Evolutionary conservation across 2,888 invertebrate genomes (phyloP).

Genomic region (Sisyra nigra): DNA sequence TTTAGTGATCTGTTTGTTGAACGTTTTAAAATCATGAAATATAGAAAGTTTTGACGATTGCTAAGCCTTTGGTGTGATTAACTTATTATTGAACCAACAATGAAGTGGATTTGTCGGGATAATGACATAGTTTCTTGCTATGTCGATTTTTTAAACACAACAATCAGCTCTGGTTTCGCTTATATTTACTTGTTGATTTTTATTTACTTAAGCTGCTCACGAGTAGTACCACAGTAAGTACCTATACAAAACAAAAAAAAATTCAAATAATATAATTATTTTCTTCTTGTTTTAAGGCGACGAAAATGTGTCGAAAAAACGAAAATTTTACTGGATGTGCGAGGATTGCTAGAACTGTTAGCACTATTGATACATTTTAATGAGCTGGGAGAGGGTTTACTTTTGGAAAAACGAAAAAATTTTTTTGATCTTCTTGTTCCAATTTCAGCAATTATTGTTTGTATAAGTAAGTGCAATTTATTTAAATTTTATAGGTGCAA

Average conservation of each 20-base stretch:
- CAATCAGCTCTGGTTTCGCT: slow-evolving; percentile 3
- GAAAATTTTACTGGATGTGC: background rate
- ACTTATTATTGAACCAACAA: too few relatives aligned
- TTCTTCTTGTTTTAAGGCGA: background rate
- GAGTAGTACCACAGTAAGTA: background rate
- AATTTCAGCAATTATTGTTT: background rate
- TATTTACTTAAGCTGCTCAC: slow-evolving; percentile 5
- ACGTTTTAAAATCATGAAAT: too few relatives aligned
- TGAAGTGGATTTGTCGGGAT: too few relatives aligned
- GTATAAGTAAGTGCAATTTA: too few relatives aligned
- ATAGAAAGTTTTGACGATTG: too few relatives aligned
- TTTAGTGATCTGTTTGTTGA: too few relatives aligned
- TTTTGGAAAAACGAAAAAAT: too few relatives aligned
- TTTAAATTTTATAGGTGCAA: too few relatives aligned
- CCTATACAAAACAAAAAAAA: background rate
- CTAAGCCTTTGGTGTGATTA: too few relatives aligned
- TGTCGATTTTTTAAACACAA: slow-evolving; percentile 1
- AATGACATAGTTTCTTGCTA: background rate
- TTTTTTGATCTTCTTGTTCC: background rate
- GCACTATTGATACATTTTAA: too few relatives aligned
- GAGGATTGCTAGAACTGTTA: too few relatives aligned
- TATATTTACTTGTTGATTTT: slow-evolving; percentile 3
- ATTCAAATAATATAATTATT: background rate
- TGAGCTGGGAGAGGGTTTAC: too few relatives aligned
- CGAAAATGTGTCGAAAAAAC: background rate